Conservation (phyloP, 1,140 invertebrate species). For the Charaxes varanes region DNA sequence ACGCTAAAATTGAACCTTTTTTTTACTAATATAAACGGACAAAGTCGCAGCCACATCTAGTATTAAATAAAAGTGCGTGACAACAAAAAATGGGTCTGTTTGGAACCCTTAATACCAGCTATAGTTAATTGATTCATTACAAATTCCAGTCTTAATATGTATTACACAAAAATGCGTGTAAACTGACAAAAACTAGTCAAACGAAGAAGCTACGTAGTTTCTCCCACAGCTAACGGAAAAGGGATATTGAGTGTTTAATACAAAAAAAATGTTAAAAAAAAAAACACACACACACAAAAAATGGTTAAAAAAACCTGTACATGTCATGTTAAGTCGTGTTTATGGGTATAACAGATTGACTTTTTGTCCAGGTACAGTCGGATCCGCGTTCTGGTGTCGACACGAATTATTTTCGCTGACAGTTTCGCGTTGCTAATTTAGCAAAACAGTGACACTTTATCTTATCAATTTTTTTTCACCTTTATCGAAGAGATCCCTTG, state of each 20-base stretch:
- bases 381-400: background rate
- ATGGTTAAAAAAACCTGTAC: conserved; percentile 17
- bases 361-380: conserved; percentile 19
- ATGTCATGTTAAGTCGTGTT: conserved; percentile 26
- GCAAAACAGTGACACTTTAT: background rate
- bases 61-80: no score
- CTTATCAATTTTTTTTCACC: background rate
- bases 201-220: conserved; percentile 5
- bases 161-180: background rate
- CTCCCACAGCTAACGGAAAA: conserved; percentile 23
- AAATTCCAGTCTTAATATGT: no score
- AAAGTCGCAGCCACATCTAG: no score
- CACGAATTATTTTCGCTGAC: background rate
- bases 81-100: no score
- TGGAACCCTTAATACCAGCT: background rate
- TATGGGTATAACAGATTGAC: conserved; percentile 26
- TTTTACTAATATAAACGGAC: no score
- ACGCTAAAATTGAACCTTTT: no score
- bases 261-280: conserved; percentile 12
- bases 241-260: conserved; percentile 20
- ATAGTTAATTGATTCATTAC: background rate
- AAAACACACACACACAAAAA: conserved; percentile 2
- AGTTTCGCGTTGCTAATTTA: no score
- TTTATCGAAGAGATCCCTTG: no score
- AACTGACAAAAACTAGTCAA: conserved; percentile 3